phyloP scores from a whole-genome alignment of 35 echinoderm and acorn worm genomes.

The Anneissia japonica region DNA sequence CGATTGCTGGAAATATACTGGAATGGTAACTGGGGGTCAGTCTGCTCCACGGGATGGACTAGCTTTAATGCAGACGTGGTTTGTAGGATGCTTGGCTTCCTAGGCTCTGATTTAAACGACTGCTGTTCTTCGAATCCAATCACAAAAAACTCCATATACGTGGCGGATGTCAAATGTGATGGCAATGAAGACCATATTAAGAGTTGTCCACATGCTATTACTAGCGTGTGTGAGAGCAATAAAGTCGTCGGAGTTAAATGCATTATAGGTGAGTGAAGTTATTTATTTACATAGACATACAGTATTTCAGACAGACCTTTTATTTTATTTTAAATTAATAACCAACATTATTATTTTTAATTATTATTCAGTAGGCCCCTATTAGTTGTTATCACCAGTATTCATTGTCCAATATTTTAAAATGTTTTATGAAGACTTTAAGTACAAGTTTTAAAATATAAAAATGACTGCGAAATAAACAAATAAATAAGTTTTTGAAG shows the following conservation, averaged over 20 bases:
- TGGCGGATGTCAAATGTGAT: not conserved
- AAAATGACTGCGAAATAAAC: too few species aligned
- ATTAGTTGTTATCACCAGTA: too few species aligned
- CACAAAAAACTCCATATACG: not conserved
- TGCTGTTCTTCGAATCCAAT: not conserved
- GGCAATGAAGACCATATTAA: not conserved
- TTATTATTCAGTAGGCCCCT: too few species aligned
- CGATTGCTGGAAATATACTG: not conserved
- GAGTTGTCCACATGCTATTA: not conserved
- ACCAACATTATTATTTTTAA: too few species aligned
- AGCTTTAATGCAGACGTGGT: not conserved
- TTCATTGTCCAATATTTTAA: not conserved
- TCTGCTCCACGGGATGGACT: not conserved
- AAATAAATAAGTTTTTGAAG: too few species aligned
- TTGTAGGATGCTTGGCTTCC: not conserved
- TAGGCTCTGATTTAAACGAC: not conserved
- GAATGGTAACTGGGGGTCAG: not conserved
- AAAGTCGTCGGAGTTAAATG: not conserved
- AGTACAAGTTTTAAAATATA: too few species aligned
- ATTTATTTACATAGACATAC: not conserved
- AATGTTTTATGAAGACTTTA: not conserved
- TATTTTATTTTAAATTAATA: not conserved
- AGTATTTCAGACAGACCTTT: too few species aligned
- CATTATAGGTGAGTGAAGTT: not conserved
- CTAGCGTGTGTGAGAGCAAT: not conserved